Base-by-base conservation (phyloP, 2,888 invertebrate species). In the Xiphydria camelus region DNA sequence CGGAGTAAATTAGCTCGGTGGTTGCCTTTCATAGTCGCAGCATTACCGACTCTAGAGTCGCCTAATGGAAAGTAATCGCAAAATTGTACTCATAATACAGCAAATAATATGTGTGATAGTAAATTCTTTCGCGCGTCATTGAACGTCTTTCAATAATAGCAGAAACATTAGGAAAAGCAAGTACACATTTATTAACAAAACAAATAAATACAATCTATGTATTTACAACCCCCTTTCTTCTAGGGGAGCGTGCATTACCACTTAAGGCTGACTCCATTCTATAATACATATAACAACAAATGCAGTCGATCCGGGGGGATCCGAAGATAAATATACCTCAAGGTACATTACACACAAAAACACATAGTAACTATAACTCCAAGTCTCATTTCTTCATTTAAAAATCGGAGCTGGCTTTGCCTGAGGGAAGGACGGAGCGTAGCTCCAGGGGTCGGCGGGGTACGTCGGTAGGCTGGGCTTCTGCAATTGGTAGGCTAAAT, bases 391-490 rank as follows among this genome's bases (percentile, higher is more conserved):
- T 10, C 29, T 29, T 59, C 47, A 68, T 51, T 70, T 70, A 66
- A 69, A 71, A 47, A 60, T 59, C 47, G 64, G 59, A 14, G 57
- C 47, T 4, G 61, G 56, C 45, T 62, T 68, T 4, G 51, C 23
- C 29, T 61, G 66, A 22, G 60, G 29, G 17, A 57, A 70, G 2
- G 68, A 53, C 1, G 67, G 66, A n/a, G 70, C 70, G 39, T 72
- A 72, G 38, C 52, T 64, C 73, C 71, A 72, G 0, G 72, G 69
- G n/a, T n/a, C n/a, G n/a, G n/a, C n/a, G n/a, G n/a, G n/a, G n/a
- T 65, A 51, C 9, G 54, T 49, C 3, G 64, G 45, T 4, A 55
- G 17, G 2, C 52, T 42, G 3, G 64, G 63, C 37, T 70, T 73
- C 6, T 66, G 66, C 14, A 63, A 36, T 19, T 64, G 64, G 42